Evolutionary conservation across 2,113 vertebrate species (phyloP).

Genomic region (Caranx melampygus): DNA sequence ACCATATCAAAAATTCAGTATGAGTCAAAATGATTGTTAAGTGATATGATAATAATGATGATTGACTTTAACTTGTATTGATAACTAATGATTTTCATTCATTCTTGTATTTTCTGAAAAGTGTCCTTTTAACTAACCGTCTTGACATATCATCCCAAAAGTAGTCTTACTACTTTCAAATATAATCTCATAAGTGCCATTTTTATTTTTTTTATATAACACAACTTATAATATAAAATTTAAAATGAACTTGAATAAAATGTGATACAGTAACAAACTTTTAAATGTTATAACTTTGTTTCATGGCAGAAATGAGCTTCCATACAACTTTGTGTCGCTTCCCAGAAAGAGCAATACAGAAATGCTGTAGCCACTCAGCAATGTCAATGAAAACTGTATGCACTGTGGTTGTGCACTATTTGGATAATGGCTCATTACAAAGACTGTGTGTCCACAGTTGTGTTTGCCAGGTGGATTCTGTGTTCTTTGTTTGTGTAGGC

Average conservation of each 20-base stretch:
- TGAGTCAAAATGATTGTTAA: not conserved
- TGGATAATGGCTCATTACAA: constrained; percentile 41
- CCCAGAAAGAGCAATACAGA: not conserved
- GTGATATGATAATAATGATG: not conserved
- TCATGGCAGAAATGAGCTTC: not conserved
- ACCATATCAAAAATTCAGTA: no score
- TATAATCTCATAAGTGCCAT: not conserved
- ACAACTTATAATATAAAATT: not conserved
- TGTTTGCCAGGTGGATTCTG: constrained; percentile 50
- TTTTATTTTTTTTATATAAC: not conserved
- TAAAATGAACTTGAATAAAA: not conserved
- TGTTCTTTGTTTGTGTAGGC: constrained; percentile 56
- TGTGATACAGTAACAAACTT: no score
- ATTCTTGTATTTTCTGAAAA: no score
- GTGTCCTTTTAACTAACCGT: no score
- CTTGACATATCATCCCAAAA: not conserved
- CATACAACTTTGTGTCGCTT: not conserved
- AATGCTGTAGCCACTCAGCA: not conserved
- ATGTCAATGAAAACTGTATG: constrained; percentile 4
- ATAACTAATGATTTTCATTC: not conserved
- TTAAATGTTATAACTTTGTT: no score
- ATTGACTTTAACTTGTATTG: not conserved
- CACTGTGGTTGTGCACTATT: not conserved
- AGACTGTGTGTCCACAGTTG: constrained; percentile 27
- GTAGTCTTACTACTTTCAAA: not conserved